Evolutionary conservation across 2,888 invertebrate genomes (phyloP).

Genomic region (Meiosimyza platycephala): DNA sequence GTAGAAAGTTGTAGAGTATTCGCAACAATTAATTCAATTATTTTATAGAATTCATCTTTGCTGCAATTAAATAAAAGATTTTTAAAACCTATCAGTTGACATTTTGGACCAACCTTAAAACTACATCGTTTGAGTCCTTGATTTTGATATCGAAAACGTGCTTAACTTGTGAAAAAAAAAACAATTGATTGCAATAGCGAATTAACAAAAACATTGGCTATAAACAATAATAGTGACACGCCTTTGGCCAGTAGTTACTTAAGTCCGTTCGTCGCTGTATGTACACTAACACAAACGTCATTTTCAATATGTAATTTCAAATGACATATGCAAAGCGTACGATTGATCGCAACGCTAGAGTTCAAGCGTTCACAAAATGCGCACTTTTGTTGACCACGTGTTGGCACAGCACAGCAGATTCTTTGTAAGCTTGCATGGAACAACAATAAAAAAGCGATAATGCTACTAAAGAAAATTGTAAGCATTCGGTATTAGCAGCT

Average conservation of each 20-base stretch:
- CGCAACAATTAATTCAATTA: too few relatives aligned
- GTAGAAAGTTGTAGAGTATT: neutral
- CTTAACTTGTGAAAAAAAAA: neutral
- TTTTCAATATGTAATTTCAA: constrained; percentile 14
- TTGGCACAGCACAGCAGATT: neutral
- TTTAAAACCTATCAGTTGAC: too few relatives aligned
- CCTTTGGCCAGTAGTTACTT: constrained; percentile 14
- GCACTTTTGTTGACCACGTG: constrained; percentile 17
- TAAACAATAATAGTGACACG: neutral
- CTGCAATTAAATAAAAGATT: too few relatives aligned
- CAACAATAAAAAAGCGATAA: neutral
- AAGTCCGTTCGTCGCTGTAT: neutral
- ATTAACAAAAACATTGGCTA: neutral
- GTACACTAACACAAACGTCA: too few relatives aligned
- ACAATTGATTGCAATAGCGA: neutral
- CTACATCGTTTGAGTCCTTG: constrained; percentile 31
- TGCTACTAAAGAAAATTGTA: neutral
- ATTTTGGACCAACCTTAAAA: constrained; percentile 4
- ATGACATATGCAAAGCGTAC: constrained; percentile 23
- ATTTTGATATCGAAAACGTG: constrained; percentile 27
- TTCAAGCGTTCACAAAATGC: neutral
- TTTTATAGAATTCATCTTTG: too few relatives aligned
- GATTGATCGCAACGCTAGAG: constrained; percentile 27
- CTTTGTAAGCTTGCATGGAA: too few relatives aligned
- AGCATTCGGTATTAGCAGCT: constrained; percentile 20